Evolutionary conservation across 2,113 vertebrate genomes (phyloP), one percentile per base, ranked within the genome.

Genomic region (Hemichromis elongatus): DNA sequence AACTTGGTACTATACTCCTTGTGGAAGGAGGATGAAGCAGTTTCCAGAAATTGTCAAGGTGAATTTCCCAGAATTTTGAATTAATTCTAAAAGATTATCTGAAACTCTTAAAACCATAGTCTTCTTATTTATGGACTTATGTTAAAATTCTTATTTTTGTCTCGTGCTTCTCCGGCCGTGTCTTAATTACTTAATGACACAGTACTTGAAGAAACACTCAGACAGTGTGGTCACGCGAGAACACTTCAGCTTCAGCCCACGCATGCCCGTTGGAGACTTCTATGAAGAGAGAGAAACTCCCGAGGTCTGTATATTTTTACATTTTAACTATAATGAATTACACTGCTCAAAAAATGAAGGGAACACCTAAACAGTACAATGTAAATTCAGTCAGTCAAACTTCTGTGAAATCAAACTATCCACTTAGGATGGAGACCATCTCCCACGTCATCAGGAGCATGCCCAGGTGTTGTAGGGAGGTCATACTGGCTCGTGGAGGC

Each of bases 231-330:
- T 99, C 21, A 96, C 96, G 33, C 97, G 98, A 1, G 98, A 99
- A 81, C 98, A 99, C 92, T 99, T 99, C 96, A 99, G 98, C 94
- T 99, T 99, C 96, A 99, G 98, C 90, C 98, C 98, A 16, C 97
- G 98, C 4, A 99, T 99, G 97, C 98, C 98, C 1, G 96, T 99
- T 70, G 98, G 98, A 47, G 98, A 99, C 59, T 99, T 98, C 90
- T 99, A 97, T n/a, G 98, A 99, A 95, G 98, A 98, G 87, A 96
- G 96, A 90, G 97, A 99, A 73, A 97, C 96, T 1, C 90, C 97
- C 0, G 97, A 98, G 97, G 98, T 99, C 73, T 68, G 94, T 92
- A 19, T 54, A 13, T 82, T 21, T 33, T 53, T 1, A 24, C 9
- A 18, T 33, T 75, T n/a, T 28, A 50, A 52, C 45, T 50, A 13